Base-by-base conservation (phyloP, 2,113 vertebrate species). In the Forbesichthys agassizii region DNA sequence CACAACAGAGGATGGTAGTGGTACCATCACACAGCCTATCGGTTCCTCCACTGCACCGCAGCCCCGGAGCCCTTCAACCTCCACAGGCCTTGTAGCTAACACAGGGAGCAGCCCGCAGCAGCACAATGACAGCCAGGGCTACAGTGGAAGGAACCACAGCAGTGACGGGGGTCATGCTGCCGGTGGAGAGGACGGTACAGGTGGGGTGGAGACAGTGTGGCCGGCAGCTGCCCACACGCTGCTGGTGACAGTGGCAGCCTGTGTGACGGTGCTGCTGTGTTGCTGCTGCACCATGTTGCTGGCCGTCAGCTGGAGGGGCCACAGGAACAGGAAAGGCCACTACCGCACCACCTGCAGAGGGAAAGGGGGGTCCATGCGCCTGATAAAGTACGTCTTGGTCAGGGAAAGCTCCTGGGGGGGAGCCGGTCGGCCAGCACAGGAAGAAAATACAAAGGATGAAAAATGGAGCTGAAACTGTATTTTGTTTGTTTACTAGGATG, bases 101-200 rank as follows among this genome's bases (percentile, higher is more conserved):
- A 74, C 87, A 13, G 92, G 93, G 64, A 88, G 81, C 78, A 94
- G 91, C 82, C 93, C 94, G 46, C 93, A 92, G 0, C 69, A 90
- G 27, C 63, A 84, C 16, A 96, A 96, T 0, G 93, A 93, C 73
- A 96, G 95, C 55, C 93, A 94, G 74, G 92, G 86, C 27, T 90
- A 86, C 78, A 78, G 78, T 0, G 90, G 84, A 0, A 89, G 90
- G 75, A 96, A 95, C 86, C 85, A 92, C 13, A 95, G 78, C 0
- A 36, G 65, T 0, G 82, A 68, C 14, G 79, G 16, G 18, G 76
- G 14, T 4, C 72, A 61, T 57, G 79, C 52, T 10, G 80, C 16
- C 12, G 46, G 49, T n/a, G 74, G 49, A 47, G 89, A 61, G 51
- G 75, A 80, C 61, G 7, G 59, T 0, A 60, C 59, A 0, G 83